phyloP scores from a whole-genome alignment of 1,140 invertebrate genomes.

The Sesamia nonagrioides region DNA sequence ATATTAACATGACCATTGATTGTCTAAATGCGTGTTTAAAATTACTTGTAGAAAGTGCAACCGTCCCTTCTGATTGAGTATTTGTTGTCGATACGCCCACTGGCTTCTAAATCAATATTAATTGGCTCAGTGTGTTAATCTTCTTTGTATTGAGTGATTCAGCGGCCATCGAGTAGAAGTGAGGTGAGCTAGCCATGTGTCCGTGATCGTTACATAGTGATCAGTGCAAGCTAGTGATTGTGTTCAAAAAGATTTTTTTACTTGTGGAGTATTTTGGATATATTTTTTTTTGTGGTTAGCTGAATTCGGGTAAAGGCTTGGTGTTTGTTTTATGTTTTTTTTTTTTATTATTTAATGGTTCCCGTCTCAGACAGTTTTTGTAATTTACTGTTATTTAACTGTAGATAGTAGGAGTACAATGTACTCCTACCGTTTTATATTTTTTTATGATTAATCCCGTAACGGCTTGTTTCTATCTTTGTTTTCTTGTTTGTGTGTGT shows the following conservation, averaged over 20 bases:
- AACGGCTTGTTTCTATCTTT: too few species aligned
- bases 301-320: neutral
- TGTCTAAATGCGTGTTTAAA: neutral
- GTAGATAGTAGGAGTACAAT: too few species aligned
- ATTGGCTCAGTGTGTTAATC: conserved; percentile 23
- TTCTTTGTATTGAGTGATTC: conserved; percentile 20
- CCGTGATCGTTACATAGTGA: conserved; percentile 7
- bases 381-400: too few species aligned
- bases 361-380: too few species aligned
- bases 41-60: neutral
- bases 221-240: neutral
- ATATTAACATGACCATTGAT: neutral
- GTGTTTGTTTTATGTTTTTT: neutral
- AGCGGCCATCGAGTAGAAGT: neutral
- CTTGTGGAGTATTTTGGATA: neutral
- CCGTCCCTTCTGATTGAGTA: conserved; percentile 4
- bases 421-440: too few species aligned
- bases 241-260: neutral
- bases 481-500: too few species aligned
- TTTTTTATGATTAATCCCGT: too few species aligned
- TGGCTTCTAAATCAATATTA: conserved; percentile 47
- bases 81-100: conserved; percentile 35
- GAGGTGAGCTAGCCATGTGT: conserved; percentile 17
- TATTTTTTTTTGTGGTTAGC: neutral
- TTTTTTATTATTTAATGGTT: neutral